A percentile compares a stretch with the other conserved stretches of the same genome.
These are phyloP conservation scores for Aurelia aurita complex sp. Pacific DNA, from an alignment of 30 jellyfish, hydroid and myxozoan genomes.

Conservation along the genomic window DNA sequence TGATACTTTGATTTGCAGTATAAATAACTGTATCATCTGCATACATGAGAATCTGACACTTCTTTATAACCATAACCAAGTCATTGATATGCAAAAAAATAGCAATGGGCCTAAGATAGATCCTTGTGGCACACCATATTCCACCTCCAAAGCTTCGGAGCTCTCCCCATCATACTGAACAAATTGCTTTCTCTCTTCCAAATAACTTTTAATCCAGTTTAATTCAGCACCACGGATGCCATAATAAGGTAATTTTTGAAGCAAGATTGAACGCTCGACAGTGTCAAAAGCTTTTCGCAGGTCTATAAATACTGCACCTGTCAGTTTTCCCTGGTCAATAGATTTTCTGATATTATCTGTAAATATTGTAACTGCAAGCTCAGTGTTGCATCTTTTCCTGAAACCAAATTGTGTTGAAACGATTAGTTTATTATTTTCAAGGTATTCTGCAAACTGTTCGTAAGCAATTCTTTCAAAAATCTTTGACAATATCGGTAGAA, in stretches of 20 bases:
- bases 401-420: constrained; percentile 60
- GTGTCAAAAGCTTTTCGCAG: constrained; percentile 76
- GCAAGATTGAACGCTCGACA: constrained; percentile 52
- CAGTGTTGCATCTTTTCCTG: constrained; percentile 54
- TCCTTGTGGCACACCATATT: constrained; percentile 65
- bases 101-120: constrained; percentile 23
- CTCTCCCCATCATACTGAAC: background rate
- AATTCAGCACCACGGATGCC: constrained; percentile 50
- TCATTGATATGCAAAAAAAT: background rate
- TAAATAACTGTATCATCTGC: no score
- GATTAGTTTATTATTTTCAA: constrained; percentile 26
- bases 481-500: constrained; percentile 60
- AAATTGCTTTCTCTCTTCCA: constrained; percentile 34
- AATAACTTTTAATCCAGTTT: constrained; percentile 44
- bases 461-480: constrained; percentile 55
- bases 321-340: constrained; percentile 53
- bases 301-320: constrained; percentile 73
- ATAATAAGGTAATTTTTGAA: constrained; percentile 36
- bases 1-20: no score
- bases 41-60: no score
- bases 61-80: no score
- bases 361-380: constrained; percentile 30
- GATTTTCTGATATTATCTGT: constrained; percentile 50
- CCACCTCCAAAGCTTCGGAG: constrained; percentile 32
- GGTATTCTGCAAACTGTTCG: constrained; percentile 39